phyloP scores from a whole-genome alignment of 2,888 invertebrate genomes.

The Criorhina ranunculi region DNA sequence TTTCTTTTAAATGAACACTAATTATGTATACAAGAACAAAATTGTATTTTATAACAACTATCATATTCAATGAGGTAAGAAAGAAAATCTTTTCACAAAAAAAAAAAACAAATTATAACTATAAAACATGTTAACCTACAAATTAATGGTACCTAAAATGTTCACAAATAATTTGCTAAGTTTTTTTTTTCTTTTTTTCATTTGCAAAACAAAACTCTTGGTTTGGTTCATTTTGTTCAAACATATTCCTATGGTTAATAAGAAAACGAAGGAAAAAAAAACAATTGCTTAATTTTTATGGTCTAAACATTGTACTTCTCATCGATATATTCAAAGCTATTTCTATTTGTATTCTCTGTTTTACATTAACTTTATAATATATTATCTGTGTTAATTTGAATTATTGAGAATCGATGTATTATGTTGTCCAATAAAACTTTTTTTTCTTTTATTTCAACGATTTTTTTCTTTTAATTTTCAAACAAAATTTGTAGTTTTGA shows the following conservation, averaged over 20 bases:
- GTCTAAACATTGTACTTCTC: slow-evolving; percentile 14
- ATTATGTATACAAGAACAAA: slow-evolving; percentile 31
- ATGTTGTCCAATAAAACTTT: slow-evolving; percentile 33
- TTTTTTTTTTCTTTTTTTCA: no score
- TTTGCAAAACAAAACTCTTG: slow-evolving; percentile 2
- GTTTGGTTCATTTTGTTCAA: not conserved
- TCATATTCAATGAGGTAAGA: slow-evolving; percentile 14
- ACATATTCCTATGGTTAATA: not conserved
- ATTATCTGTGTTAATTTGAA: slow-evolving; percentile 31
- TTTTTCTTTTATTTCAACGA: slow-evolving; percentile 21
- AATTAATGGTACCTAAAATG: slow-evolving; percentile 73
- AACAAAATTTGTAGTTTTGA: not conserved
- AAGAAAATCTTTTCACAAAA: slow-evolving; percentile 14
- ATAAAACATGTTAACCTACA: slow-evolving; percentile 62
- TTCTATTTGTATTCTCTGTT: slow-evolving; percentile 20
- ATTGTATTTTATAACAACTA: slow-evolving; percentile 44
- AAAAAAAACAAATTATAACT: not conserved
- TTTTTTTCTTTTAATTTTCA: slow-evolving; percentile 19
- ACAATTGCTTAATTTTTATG: slow-evolving; percentile 21
- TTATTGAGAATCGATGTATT: slow-evolving; percentile 16
- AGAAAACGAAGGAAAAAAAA: slow-evolving; percentile 3
- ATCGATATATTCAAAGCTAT: slow-evolving; percentile 20
- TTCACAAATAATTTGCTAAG: slow-evolving; percentile 21
- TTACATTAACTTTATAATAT: slow-evolving; percentile 3
- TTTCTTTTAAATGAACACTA: slow-evolving; percentile 39